phyloP scores from a whole-genome alignment of 2,888 invertebrate genomes.

The Epirrita christyi region DNA sequence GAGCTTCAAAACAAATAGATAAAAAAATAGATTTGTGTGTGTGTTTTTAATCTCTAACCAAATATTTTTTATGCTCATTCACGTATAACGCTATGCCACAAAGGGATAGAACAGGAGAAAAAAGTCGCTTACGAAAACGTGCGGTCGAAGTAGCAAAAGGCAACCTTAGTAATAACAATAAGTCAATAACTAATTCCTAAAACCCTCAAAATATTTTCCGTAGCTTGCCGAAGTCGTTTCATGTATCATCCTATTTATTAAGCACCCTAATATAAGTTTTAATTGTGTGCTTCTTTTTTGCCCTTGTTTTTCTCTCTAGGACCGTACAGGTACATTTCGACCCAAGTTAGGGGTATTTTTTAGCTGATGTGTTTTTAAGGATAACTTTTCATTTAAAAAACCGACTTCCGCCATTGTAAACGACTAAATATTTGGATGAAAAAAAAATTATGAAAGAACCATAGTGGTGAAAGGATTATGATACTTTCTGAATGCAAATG shows the following conservation, averaged over 20 bases:
- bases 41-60: no score
- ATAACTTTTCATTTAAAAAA: no score
- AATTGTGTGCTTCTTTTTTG: constrained; percentile 12
- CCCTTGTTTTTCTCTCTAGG: neutral
- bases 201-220: neutral
- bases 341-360: constrained; percentile 9
- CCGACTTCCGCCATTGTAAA: no score
- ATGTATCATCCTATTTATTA: constrained; percentile 16
- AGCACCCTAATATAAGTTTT: constrained; percentile 14
- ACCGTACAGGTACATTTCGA: neutral
- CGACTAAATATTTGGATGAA: no score
- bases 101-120: no score
- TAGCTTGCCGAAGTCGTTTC: constrained; percentile 16
- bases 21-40: no score
- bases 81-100: no score
- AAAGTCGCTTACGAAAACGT: neutral
- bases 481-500: no score
- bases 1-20: no score
- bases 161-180: neutral
- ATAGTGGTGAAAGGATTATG: no score
- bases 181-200: neutral
- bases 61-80: no score
- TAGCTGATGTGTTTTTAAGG: neutral
- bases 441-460: no score
- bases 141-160: neutral